phyloP scores from a whole-genome alignment of 2,888 invertebrate species.

The Scaptomyza parva region DNA sequence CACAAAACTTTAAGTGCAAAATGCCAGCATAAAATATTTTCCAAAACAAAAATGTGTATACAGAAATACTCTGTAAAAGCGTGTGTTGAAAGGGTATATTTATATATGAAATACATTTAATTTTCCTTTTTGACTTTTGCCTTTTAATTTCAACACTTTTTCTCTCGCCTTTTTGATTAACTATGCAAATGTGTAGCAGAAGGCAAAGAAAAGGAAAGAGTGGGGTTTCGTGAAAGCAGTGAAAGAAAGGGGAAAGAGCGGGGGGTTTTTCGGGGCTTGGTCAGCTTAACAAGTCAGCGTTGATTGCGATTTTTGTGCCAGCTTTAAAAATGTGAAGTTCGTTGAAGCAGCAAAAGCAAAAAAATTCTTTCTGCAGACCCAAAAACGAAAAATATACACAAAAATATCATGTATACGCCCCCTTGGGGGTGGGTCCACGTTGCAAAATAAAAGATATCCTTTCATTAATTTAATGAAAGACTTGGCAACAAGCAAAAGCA shows the following conservation, averaged over 20 bases:
- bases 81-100: background rate
- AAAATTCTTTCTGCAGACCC: too few relatives aligned
- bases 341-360: background rate
- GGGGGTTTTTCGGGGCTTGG: too few relatives aligned
- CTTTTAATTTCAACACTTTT: conserved; percentile 21
- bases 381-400: background rate
- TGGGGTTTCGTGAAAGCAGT: too few relatives aligned
- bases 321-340: conserved; percentile 18
- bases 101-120: background rate
- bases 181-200: conserved; percentile 64
- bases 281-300: conserved; percentile 56
- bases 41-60: background rate
- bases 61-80: background rate
- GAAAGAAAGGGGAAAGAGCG: conserved; percentile 5
- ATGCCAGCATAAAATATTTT: conserved; percentile 29
- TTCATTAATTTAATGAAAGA: conserved; percentile 73
- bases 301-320: conserved; percentile 68
- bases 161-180: conserved; percentile 48
- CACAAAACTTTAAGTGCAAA: conserved; percentile 9
- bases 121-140: background rate
- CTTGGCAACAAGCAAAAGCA: too few relatives aligned
- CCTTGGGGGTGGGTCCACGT: too few relatives aligned
- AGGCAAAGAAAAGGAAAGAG: too few relatives aligned
- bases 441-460: conserved; percentile 64
- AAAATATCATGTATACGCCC: conserved; percentile 28